Base-by-base conservation (phyloP, 2,797 vertebrate genomes). In the Gymnodraco acuticeps region DNA sequence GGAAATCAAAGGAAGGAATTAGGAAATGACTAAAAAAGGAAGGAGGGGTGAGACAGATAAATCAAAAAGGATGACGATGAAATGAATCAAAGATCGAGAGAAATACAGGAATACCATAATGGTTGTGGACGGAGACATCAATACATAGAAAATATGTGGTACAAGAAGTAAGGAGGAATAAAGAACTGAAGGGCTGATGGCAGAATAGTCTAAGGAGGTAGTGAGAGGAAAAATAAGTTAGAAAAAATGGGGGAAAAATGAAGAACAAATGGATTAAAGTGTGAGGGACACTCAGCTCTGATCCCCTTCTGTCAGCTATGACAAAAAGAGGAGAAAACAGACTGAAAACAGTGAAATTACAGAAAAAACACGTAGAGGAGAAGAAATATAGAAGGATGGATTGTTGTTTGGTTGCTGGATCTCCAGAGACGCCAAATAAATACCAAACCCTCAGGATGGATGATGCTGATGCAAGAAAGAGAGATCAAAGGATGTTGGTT, bases 351-450 rank as follows among this genome's bases (percentile, higher is more conserved):
- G 1, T 5, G 10, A 43, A 51, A 53, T 0, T 8, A 5, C 13
- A 27, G 13, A 2, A 62, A 47, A 45, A 2, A 38, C 3, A 43
- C 6, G 3, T 27, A 38, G 33, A 38, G 45, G 58, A 6, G 51
- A 73, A 48, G 43, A 38, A 33, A 16, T 63, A 16, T 63, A 47
- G 55, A 19, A 63, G 62, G 38, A 15, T 0, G 16, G 13, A 42
- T 51, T 8, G 46, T 31, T 68, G 64, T 71, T 74, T 58, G 79
- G 72, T 79, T 10, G 43, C 47, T 20, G 42, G 20, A 52, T 73
- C 87, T 72, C 75, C 0, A 3, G 77, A 84, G 82, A 85, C 9
- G n/a, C 14, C 78, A 82, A 81, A 84, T 75, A 78, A 87, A 82
- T 58, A 86, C 56, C 56, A 53, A 63, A 62, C 81, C 50, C 75